phyloP scores from a whole-genome alignment of 2,797 vertebrate genomes.

The Myotis pilosus region DNA sequence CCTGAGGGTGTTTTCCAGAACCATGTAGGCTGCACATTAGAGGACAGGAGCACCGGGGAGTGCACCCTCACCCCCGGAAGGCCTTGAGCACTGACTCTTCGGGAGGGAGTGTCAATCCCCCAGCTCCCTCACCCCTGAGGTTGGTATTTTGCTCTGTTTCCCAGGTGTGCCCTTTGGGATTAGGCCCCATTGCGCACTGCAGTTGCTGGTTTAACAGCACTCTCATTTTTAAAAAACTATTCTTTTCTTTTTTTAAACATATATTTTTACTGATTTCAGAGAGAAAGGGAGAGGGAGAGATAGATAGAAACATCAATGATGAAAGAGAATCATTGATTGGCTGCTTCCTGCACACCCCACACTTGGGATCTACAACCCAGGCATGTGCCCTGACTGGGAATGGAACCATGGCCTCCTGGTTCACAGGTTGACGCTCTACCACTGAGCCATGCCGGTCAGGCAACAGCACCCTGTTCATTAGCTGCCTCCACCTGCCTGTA shows the following conservation, averaged over 20 bases:
- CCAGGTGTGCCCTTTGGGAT: not conserved
- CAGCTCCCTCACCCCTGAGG: not conserved
- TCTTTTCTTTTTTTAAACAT: too few relatives aligned
- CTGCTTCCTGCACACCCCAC: too few relatives aligned
- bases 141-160: not conserved
- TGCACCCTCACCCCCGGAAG: accelerated
- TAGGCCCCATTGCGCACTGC: not conserved
- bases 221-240: not conserved
- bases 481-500: too few relatives aligned
- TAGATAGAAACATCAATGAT: too few relatives aligned
- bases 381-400: too few relatives aligned
- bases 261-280: too few relatives aligned
- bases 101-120: not conserved
- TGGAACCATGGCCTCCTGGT: too few relatives aligned
- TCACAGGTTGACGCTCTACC: too few relatives aligned
- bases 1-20: not conserved
- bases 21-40: not conserved
- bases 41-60: not conserved
- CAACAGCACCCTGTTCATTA: not conserved
- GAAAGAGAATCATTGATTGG: too few relatives aligned
- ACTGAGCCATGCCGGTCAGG: too few relatives aligned
- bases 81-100: not conserved
- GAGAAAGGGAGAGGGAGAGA: too few relatives aligned
- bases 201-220: not conserved
- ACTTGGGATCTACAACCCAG: too few relatives aligned